These are phyloP conservation scores for Diplolepis rosae DNA, from an alignment of 2,888 invertebrate genomes.

Conservation along the genomic window DNA sequence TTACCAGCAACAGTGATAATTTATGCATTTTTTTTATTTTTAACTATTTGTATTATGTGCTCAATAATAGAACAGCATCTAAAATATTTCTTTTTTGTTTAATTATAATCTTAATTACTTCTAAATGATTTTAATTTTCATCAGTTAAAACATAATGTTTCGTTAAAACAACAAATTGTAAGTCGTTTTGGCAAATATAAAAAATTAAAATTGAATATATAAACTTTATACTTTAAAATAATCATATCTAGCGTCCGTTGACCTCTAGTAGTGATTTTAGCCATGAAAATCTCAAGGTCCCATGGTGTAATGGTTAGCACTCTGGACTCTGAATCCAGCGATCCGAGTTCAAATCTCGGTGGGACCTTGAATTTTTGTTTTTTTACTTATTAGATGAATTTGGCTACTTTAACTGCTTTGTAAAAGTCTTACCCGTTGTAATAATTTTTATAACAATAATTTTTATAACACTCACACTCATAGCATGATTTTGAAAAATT, in stretches of 20 bases:
- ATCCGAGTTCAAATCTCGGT: constrained; percentile 88
- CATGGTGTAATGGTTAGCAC: constrained; percentile 87
- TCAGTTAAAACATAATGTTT: background rate
- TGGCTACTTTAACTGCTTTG: too few species aligned
- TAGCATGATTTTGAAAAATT: too few species aligned
- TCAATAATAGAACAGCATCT: background rate
- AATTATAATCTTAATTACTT: background rate
- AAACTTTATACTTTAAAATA: background rate
- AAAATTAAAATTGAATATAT: background rate
- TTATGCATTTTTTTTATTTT: too few species aligned
- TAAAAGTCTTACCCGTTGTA: too few species aligned
- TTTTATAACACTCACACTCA: too few species aligned
- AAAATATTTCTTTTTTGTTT: background rate
- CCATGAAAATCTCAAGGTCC: constrained; percentile 72
- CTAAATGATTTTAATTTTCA: background rate
- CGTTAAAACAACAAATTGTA: background rate
- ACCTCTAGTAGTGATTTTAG: fast-evolving
- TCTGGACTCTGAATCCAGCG: constrained; percentile 88
- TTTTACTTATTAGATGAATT: too few species aligned
- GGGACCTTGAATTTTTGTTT: constrained; percentile 75
- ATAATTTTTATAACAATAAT: too few species aligned
- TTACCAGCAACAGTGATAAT: background rate
- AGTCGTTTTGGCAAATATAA: background rate
- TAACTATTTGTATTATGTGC: background rate
- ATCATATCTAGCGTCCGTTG: too few species aligned